Base-by-base conservation (phyloP, 2,888 invertebrate genomes). In the Lapara coniferarum region DNA sequence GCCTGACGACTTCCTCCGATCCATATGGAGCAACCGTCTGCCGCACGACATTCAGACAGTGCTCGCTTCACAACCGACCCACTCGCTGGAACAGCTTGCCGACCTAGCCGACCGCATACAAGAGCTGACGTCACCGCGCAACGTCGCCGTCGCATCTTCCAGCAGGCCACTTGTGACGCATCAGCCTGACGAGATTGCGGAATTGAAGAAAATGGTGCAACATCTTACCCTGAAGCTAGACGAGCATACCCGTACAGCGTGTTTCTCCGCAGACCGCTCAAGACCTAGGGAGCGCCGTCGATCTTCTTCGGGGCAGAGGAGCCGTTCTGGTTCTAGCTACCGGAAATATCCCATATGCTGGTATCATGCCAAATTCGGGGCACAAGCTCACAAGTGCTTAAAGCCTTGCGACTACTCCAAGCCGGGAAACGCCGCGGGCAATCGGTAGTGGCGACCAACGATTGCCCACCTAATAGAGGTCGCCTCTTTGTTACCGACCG, bases 31-130 rank as follows among this genome's bases (percentile, higher is more conserved):
- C n/a, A 66, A 66, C 19, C 71, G 71, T 7, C 46, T 72, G 3
- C 72, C 71, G 0, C 37, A 12, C 2, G 10, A 49, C 30, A 63
- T 70, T 4, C 72, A 73, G 57, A 57, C 70, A 0, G 55, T 71
- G 0, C 46, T 74, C 7, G 73, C 72, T 0, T 57, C 68, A 0
- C 77, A 77, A 37, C 10, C 70, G 3, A 30, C 57, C 8, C 57
- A 46, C 3, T 55, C 71, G 0, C 67, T 72, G 12, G 71, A 74
- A 5, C n/a, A 55, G n/a, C 66, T 72, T 0, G 73, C 70, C 8
- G 72, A 74, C n/a, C 55, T 73, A 6, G 71, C 73, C 6, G 74
- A 74, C 52, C 67, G 67, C 4, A 66, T 74, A 6, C 72, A 72
- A 10, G 72, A 72, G 6, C 19, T 74, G 12, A 51, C 58, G 56